These are phyloP conservation scores for Oncorhynchus keta DNA, from an alignment of 2,113 vertebrate genomes.

Conservation along the genomic window DNA sequence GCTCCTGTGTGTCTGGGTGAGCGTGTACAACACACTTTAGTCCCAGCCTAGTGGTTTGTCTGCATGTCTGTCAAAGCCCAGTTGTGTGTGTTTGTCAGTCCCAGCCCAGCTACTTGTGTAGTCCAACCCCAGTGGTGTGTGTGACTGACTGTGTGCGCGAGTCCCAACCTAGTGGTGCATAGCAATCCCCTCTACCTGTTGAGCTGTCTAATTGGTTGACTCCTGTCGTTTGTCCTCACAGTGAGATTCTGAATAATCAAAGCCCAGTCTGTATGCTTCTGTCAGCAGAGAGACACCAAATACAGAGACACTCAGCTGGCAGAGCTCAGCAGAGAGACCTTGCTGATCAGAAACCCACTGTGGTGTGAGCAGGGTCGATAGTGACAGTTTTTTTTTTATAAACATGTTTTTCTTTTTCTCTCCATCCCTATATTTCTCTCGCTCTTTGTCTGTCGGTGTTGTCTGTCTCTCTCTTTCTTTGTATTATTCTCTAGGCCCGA, in stretches of 20 bases:
- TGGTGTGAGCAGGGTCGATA: neutral
- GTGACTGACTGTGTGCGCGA: neutral
- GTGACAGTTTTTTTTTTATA: no score
- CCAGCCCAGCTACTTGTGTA: neutral
- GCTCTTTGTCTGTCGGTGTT: neutral
- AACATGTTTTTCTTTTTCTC: neutral
- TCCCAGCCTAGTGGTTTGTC: no score
- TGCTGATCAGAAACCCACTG: constrained; percentile 11
- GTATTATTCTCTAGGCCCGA: constrained; percentile 80
- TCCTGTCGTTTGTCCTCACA: constrained; percentile 38
- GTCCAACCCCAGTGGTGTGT: neutral
- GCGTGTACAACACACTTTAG: no score
- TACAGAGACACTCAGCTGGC: no score
- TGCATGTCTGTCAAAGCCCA: neutral
- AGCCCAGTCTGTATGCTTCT: constrained; percentile 36
- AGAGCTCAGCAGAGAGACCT: neutral
- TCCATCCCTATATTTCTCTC: neutral
- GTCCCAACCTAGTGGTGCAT: neutral
- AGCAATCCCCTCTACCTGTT: neutral
- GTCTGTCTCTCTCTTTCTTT: neutral
- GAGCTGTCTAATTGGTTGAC: constrained; percentile 26
- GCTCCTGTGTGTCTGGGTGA: no score
- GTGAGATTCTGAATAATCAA: constrained; percentile 43
- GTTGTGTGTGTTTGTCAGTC: neutral
- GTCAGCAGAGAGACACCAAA: neutral